phyloP scores from a whole-genome alignment of 2,113 vertebrate species.

The Miniopterus natalensis region DNA sequence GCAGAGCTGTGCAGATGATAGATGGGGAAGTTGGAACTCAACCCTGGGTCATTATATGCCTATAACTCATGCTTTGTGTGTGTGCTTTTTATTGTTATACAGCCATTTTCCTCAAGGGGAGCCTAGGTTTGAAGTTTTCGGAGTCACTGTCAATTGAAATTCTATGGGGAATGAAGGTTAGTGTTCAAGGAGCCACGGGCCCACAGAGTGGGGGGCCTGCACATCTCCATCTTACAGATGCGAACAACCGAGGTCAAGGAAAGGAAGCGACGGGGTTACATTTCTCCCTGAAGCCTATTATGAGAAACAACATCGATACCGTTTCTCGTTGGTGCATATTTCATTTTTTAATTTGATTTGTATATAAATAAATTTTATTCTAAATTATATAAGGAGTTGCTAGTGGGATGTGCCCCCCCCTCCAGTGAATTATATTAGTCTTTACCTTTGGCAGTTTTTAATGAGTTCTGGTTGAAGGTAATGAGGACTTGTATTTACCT shows the following conservation, averaged over 20 bases:
- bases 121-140: not conserved
- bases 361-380: not conserved
- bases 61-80: not conserved
- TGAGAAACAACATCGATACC: not conserved
- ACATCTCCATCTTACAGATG: not conserved
- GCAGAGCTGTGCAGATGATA: not conserved
- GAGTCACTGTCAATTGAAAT: not conserved
- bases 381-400: not conserved
- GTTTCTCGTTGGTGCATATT: not conserved
- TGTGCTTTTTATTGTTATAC: not conserved
- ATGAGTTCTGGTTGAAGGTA: not conserved
- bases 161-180: not conserved
- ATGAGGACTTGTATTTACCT: not conserved
- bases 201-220: not conserved
- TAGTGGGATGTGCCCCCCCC: not conserved
- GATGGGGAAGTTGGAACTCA: not conserved
- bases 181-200: not conserved
- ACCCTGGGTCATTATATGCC: not conserved
- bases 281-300: not conserved
- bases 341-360: not conserved
- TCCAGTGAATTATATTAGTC: not conserved
- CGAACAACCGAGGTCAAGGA: not conserved
- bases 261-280: not conserved
- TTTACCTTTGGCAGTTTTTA: not conserved
- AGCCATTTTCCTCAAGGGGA: not conserved